Base-by-base conservation (phyloP, 1,140 invertebrate species). In the Drosophila ficusphila region DNA sequence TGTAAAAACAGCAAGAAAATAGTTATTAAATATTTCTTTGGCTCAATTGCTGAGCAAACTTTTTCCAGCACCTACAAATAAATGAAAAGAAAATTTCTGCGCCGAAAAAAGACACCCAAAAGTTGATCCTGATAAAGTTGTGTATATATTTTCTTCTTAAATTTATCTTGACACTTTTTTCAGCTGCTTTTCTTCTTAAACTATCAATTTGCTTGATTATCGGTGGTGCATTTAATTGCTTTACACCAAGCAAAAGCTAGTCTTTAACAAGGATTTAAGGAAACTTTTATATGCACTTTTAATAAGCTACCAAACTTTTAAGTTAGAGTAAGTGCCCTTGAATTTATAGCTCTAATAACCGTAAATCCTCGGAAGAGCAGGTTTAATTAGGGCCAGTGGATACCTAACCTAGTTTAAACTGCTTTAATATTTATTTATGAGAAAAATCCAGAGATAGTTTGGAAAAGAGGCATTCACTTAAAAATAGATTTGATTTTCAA, bases 261-360 rank as follows among this genome's bases (percentile, higher is more conserved):
- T 8, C 27, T 9, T n/a, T n/a, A n/a, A n/a, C 0, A 29, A 29
- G 7, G 9, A 9, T 29, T 29, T 29, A 0, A 7, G 8, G 8
- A 9, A 9, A 29, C 7, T 41, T 71, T 64, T 44, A 69, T 46
- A 21, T n/a, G 3, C 9, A 29, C 7, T 41, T 71, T 64, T 44
- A 69, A 41, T 18, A 65, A 62, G 82, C 61, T 79, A 82, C 88
- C 76, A 88, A 89, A 89, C 83, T 89, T 89, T 88, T 88, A 88
- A 88, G 82, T 88, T 88, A 78, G 78, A 89, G 88, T 89, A 89
- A 76, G 72, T 89, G 75, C 68, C 70, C 83, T 89, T 79, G 83
- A 88, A 88, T 88, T 88, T 82, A 76, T 65, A 88, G 76, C 71
- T 74, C 64, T 83, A 79, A 83, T 47, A 42, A 29, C 27, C 31